These are phyloP conservation scores for Rhinogobius similis DNA, from an alignment of 2,113 vertebrate species.

Conservation along the genomic window DNA sequence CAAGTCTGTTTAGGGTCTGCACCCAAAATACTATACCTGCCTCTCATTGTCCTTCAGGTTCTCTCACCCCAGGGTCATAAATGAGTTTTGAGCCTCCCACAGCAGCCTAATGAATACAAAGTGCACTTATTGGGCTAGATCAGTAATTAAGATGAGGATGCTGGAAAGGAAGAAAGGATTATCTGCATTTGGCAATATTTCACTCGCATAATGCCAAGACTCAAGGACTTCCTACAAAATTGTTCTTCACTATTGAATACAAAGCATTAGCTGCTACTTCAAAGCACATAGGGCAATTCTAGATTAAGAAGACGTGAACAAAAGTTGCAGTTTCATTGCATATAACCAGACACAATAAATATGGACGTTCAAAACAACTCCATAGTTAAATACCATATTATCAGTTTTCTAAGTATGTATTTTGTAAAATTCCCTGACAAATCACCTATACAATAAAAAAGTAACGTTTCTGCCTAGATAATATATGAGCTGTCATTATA, in stretches of 20 bases:
- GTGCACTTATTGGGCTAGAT: constrained; percentile 32
- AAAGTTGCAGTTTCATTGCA: too few relatives aligned
- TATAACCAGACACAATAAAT: too few relatives aligned
- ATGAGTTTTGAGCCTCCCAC: constrained; percentile 25
- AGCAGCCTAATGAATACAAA: constrained; percentile 18
- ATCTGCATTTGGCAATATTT: neutral
- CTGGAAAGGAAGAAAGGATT: constrained; percentile 12
- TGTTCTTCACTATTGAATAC: neutral
- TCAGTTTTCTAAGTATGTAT: too few relatives aligned
- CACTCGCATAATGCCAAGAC: neutral
- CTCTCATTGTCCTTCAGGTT: constrained; percentile 27
- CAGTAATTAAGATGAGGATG: constrained; percentile 37
- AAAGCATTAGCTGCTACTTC: neutral
- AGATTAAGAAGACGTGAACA: neutral
- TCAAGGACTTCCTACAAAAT: neutral
- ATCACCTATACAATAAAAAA: neutral
- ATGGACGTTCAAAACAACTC: too few relatives aligned
- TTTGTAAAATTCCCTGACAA: neutral
- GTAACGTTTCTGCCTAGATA: neutral
- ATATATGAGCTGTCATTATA: neutral
- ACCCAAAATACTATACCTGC: constrained; percentile 11
- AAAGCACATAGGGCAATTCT: neutral
- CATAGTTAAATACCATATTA: too few relatives aligned
- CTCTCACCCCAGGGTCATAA: constrained; percentile 19
- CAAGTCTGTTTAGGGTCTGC: neutral